Conservation (phyloP, 2,797 vertebrate species). For the Enoplosus armatus region DNA sequence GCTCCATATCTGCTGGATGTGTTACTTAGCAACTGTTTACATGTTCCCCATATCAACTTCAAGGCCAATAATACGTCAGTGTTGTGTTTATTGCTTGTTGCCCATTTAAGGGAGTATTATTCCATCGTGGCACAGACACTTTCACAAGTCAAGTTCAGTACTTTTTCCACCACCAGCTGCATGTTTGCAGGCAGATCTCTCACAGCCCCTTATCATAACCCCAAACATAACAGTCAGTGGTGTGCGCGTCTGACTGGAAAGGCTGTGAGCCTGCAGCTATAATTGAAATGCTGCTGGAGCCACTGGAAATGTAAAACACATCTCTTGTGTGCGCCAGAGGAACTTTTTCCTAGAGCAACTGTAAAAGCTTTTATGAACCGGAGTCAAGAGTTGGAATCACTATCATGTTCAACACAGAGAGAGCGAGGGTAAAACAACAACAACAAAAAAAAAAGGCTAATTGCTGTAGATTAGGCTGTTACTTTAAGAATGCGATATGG, state of each 20-base stretch:
- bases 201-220: slow-evolving; percentile 55
- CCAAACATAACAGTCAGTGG: slow-evolving; percentile 54
- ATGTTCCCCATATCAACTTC: background rate
- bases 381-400: slow-evolving; percentile 49
- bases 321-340: slow-evolving; percentile 43
- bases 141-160: slow-evolving; percentile 28
- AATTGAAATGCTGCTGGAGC: slow-evolving; percentile 56
- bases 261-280: slow-evolving; percentile 54
- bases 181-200: slow-evolving; percentile 44
- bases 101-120: background rate
- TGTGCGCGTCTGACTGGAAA: slow-evolving; percentile 58
- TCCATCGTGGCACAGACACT: background rate
- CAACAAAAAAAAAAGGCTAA: slow-evolving; percentile 42
- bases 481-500: slow-evolving; percentile 34
- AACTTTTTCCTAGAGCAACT: slow-evolving; percentile 59
- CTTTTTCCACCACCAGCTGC: slow-evolving; percentile 39
- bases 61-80: background rate
- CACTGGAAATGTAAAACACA: slow-evolving; percentile 64
- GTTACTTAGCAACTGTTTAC: background rate
- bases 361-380: slow-evolving; percentile 54
- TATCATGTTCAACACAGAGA: slow-evolving; percentile 29
- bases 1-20: background rate
- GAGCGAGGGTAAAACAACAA: background rate
- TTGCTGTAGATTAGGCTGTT: slow-evolving; percentile 39
- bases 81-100: slow-evolving; percentile 6